Evolutionary conservation across 1,140 invertebrate genomes (phyloP).

Genomic region (Zeugodacus cucurbitae): DNA sequence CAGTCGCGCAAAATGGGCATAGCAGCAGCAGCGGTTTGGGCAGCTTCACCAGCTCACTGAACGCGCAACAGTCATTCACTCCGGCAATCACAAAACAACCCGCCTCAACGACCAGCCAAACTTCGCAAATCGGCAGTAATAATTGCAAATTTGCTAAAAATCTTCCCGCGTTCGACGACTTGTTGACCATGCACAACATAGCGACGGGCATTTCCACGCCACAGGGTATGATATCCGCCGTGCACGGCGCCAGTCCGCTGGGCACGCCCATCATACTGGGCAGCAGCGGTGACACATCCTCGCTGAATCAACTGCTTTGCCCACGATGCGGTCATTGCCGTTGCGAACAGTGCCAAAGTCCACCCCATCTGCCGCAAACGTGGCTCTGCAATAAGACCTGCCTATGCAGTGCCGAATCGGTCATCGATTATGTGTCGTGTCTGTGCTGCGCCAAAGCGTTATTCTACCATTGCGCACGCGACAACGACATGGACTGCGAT

Average conservation of each 20-base stretch:
- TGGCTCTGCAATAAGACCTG: constrained; percentile 91
- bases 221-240: constrained; percentile 43
- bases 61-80: constrained; percentile 44
- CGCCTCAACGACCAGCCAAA: constrained; percentile 49
- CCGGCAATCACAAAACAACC: constrained; percentile 71
- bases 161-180: constrained; percentile 62
- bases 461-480: constrained; percentile 90
- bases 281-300: constrained; percentile 50
- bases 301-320: constrained; percentile 80
- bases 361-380: constrained; percentile 82
- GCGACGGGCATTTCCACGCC: constrained; percentile 42
- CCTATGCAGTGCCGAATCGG: constrained; percentile 85
- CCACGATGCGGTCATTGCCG: constrained; percentile 85
- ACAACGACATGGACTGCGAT: constrained; percentile 76
- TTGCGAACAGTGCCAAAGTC: constrained; percentile 87
- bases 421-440: constrained; percentile 89
- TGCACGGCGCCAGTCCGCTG: constrained; percentile 46
- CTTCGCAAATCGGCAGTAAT: constrained; percentile 43
- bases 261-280: constrained; percentile 54
- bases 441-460: constrained; percentile 92
- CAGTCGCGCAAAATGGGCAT: constrained; percentile 38
- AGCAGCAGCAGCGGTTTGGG: constrained; percentile 43
- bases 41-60: neutral
- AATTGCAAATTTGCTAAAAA: constrained; percentile 68
- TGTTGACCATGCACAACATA: constrained; percentile 50